Evolutionary conservation across 2,113 vertebrate genomes (phyloP), one percentile per base, ranked within the genome.

Genomic region (Oreotrochilus melanogaster): DNA sequence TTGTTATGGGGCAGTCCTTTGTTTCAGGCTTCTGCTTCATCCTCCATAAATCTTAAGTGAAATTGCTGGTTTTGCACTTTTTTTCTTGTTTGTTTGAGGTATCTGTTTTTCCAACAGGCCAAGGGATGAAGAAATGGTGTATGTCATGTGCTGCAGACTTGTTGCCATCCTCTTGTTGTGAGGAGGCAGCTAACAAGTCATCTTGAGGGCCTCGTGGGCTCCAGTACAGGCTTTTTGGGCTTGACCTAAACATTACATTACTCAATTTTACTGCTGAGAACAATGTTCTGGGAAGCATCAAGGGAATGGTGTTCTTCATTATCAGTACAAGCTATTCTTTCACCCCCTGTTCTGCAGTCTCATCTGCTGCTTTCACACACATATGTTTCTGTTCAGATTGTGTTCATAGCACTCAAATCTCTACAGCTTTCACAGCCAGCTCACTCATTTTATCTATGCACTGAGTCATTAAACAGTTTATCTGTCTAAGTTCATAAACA

Each of bases 221-320:
- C 45, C 16, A 48, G 15, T 54, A 33, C 25, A 53, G 25, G 28
- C 45, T 21, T 78, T 72, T n/a, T 15, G 85, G 76, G 18, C 78
- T 81, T 89, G 56, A 60, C 56, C 42, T 85, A 37, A 92, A 81
- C 25, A 71, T 58, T 33, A 7, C 37, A 27, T 60, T 81, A 39
- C 45, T 89, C 67, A n/a, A 5, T 80, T 89, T 91, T 93, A 73
- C 54, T 76, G 39, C 84, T 86, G 54, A 80, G 69, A 89, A 64
- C 48, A 67, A 45, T 33, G 11, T 54, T 76, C 54, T 86, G 67
- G 54, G 35, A 86, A 48, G 12, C 28, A 30, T 91, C 54, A 72
- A 56, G 78, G 69, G 27, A 89, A 73, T 31, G 14, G 33, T 65
- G 42, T 84, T 71, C 62, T 79, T 75, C 54, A 11, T 73, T 73